Evolutionary conservation across 2,113 vertebrate species (phyloP), one percentile per base, ranked within the genome.

Genomic region (Centrocercus urophasianus): DNA sequence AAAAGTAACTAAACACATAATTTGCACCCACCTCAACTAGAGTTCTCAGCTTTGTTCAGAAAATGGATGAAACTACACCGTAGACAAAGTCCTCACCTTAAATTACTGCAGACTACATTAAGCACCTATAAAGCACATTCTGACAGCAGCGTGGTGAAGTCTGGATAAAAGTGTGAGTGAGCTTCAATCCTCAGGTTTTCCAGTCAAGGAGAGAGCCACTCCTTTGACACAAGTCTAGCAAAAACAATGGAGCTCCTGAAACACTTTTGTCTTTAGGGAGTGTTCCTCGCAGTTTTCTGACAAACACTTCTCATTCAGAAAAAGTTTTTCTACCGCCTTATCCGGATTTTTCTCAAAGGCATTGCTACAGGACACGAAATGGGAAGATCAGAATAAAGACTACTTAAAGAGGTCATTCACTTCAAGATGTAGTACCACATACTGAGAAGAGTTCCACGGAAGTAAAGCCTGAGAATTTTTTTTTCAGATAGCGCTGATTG

Each of bases 381-480:
- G 11, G 43, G 38, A 89, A 86, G 67, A 83, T 27, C 50, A 89
- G 65, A 92, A 88, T 83, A 86, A 91, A 90, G 78, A 61, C 73
- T 67, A 50, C 47, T 83, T 48, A 22, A 61, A 89, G 52, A 78
- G 47, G 76, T 95, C 60, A 30, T 64, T 95, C 57, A 27, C 60
- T 77, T 28, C 38, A 85, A 93, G 75, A 61, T 17, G 73, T 43
- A 74, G 8, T 47, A 67, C 47, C 38, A 77, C 30, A 50, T 9
- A 84, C 47, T 56, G 63, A 63, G 40, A 91, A 76, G 8, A 21
- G 89, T 75, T 89, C 83, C 30, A 85, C 1, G 45, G 72, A 34
- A 86, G 72, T 43, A 80, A 64, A 96, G 60, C 19, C 45, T 28
- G 27, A 89, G 63, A 89, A 67, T 74, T 86, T 82, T 87, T 91